Percentiles rank a stretch among this genome's conserved stretches.
These are phyloP conservation scores for Hyaena hyaena DNA, from an alignment of 2,113 vertebrate species.

Conservation along the genomic window DNA sequence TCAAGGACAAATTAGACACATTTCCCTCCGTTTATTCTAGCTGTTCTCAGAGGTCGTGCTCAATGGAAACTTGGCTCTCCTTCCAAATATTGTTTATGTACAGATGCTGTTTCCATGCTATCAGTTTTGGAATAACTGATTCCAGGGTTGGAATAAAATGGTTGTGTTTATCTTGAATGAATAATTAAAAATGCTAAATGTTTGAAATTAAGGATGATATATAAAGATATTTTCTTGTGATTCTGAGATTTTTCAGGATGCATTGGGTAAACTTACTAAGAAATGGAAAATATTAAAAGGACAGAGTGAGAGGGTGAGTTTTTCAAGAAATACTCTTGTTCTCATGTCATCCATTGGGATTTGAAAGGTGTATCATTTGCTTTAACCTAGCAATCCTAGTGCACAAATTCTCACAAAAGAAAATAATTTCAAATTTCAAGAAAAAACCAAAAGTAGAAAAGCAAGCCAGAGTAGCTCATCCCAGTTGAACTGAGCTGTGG, in stretches of 20 bases:
- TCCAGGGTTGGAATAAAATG: background rate
- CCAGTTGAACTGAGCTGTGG: slow-evolving; percentile 67
- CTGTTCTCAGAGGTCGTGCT: background rate
- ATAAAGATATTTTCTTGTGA: background rate
- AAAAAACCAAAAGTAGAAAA: slow-evolving; percentile 59
- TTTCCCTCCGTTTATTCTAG: background rate
- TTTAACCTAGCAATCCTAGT: slow-evolving; percentile 52
- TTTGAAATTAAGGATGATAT: background rate
- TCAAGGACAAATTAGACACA: background rate
- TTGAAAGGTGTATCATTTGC: background rate
- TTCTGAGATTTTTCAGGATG: background rate
- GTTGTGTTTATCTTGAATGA: background rate
- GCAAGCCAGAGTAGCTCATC: slow-evolving; percentile 60
- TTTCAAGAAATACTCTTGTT: background rate
- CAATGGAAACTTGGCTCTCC: background rate
- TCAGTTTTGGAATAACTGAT: background rate
- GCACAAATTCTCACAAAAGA: slow-evolving; percentile 65
- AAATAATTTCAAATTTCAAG: slow-evolving; percentile 66
- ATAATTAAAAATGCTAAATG: slow-evolving; percentile 8
- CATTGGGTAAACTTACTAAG: background rate
- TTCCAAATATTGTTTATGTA: background rate
- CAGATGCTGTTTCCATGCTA: background rate
- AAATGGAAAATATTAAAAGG: slow-evolving; percentile 25
- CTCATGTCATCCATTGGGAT: background rate
- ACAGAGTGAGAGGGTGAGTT: background rate